Conservation (phyloP, 1,140 invertebrate species). For the Aethina tumida region DNA sequence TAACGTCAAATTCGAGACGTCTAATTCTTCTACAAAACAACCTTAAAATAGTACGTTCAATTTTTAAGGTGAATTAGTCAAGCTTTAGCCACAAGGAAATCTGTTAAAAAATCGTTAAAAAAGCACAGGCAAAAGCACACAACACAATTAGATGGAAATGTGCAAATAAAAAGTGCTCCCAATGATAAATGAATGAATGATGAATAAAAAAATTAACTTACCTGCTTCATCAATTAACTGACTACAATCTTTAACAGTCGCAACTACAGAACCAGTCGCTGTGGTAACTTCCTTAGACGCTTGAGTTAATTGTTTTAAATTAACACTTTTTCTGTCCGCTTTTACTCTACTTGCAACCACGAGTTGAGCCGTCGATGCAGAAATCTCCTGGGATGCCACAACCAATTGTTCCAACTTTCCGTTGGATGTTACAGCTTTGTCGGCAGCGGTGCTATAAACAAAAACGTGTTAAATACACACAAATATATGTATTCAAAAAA, state of each 20-base stretch:
- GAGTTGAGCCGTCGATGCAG: slow-evolving; percentile 91
- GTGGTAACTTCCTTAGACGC: slow-evolving; percentile 83
- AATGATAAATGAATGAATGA: slow-evolving; percentile 9
- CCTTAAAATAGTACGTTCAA: slow-evolving; percentile 8
- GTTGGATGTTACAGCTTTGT: slow-evolving; percentile 78
- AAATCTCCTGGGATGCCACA: slow-evolving; percentile 94
- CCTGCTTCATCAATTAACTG: slow-evolving; percentile 69
- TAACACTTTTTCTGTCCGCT: slow-evolving; percentile 71
- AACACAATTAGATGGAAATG: too few species aligned
- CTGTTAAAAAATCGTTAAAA: too few species aligned
- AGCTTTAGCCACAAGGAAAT: too few species aligned
- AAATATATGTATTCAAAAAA: slow-evolving; percentile 4
- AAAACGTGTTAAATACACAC: slow-evolving; percentile 5
- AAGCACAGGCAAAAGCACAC: background rate
- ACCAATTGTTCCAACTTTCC: slow-evolving; percentile 90
- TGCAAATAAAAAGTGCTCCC: background rate
- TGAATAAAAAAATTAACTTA: slow-evolving; percentile 5
- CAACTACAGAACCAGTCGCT: slow-evolving; percentile 85
- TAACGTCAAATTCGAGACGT: slow-evolving; percentile 78
- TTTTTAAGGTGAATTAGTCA: background rate
- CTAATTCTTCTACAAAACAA: slow-evolving; percentile 65
- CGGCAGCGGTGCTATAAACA: slow-evolving; percentile 71
- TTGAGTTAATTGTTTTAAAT: slow-evolving; percentile 64
- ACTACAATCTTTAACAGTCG: slow-evolving; percentile 80
- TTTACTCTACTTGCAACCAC: slow-evolving; percentile 92